These are phyloP conservation scores for Cylas formicarius DNA, from an alignment of 1,140 invertebrate genomes.

Conservation along the genomic window DNA sequence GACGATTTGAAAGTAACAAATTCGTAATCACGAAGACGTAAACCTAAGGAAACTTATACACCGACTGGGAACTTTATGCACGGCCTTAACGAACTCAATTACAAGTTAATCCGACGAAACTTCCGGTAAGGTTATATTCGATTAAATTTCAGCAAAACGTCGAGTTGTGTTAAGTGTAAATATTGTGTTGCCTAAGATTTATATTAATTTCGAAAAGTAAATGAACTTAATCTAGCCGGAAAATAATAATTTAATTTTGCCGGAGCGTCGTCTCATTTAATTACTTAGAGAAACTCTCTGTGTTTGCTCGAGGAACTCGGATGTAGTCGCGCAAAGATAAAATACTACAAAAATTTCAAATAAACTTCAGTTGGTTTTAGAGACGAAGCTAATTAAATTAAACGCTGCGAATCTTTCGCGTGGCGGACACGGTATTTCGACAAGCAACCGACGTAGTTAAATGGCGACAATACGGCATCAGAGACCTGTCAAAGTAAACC, in stretches of 20 bases:
- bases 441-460: no score
- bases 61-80: slow-evolving; percentile 5
- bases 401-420: no score
- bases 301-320: no score
- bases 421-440: no score
- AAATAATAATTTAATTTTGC: slow-evolving; percentile 24
- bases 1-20: no score
- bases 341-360: no score
- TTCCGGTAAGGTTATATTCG: slow-evolving; percentile 17
- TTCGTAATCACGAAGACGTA: no score
- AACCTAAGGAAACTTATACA: not conserved
- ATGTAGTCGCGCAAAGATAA: no score
- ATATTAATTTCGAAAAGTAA: slow-evolving; percentile 24
- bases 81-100: slow-evolving; percentile 20
- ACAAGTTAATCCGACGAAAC: slow-evolving; percentile 10
- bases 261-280: slow-evolving; percentile 19
- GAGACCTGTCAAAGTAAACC: no score
- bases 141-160: slow-evolving; percentile 23
- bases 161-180: slow-evolving; percentile 22
- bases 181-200: slow-evolving; percentile 22
- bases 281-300: slow-evolving; percentile 16
- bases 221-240: slow-evolving; percentile 22
- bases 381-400: no score
- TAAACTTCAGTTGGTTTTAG: no score
- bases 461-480: no score